Conservation (phyloP, 2,113 vertebrate genomes). For the Setophaga kirtlandii region DNA sequence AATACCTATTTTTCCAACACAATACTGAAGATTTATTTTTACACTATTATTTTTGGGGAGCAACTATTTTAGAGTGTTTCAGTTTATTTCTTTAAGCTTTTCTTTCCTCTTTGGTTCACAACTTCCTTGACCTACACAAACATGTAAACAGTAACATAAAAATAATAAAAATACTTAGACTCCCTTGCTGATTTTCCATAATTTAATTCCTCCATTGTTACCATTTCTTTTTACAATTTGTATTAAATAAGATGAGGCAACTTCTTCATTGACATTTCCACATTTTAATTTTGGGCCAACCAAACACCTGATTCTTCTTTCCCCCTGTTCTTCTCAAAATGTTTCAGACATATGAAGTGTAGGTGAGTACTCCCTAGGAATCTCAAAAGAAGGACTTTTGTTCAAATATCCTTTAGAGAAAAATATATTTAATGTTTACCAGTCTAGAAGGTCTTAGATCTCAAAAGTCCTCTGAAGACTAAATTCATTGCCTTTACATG, state of each 20-base stretch:
- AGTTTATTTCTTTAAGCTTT: not conserved
- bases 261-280: not conserved
- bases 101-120: not conserved
- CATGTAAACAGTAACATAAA: not conserved
- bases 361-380: not conserved
- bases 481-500: not conserved
- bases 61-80: not conserved
- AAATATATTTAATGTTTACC: not conserved
- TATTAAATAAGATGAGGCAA: not conserved
- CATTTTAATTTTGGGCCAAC: not conserved
- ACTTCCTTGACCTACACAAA: not conserved
- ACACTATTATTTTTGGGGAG: not conserved
- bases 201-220: not conserved
- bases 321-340: not conserved
- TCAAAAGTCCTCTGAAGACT: not conserved
- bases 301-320: not conserved
- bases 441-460: not conserved
- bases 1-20: not conserved
- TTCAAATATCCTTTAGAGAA: not conserved
- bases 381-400: not conserved
- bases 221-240: not conserved
- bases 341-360: not conserved
- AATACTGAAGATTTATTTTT: not conserved
- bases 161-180: not conserved
- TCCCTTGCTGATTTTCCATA: not conserved